Base-by-base conservation (phyloP, 37 sponge, comb jelly and placozoan genomes). In the Theonella swinhoei region DNA sequence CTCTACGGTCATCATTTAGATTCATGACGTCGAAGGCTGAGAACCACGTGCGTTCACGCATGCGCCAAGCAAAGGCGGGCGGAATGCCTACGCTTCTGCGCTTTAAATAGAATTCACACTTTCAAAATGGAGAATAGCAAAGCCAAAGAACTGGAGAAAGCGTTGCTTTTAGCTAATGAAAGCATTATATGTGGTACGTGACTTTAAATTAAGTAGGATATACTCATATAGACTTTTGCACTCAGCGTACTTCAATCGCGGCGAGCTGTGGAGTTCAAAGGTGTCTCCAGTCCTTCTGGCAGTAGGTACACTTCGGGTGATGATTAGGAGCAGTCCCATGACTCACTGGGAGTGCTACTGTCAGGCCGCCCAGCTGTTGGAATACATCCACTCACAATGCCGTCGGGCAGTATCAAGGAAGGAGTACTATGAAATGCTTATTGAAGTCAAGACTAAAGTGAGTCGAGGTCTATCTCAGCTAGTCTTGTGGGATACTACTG, bases 1-100 rank as follows among this genome's bases (percentile, higher is more conserved):
- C 43, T 24, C 59, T 33, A 24, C 42, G 68, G 71, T 80, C 61
- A 26, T 68, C 42, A 19, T 42, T 38, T 3, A 80, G 42, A 70
- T 80, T 80, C 81, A 80, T 80, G 38, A 7, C 14, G 14, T 14
- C 14, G 14, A 14, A 7, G 54, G 54, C n/a, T n/a, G n/a, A n/a
- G n/a, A n/a, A n/a, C n/a, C n/a, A n/a, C n/a, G n/a, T n/a, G n/a
- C n/a, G n/a, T n/a, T n/a, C n/a, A n/a, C n/a, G n/a, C n/a, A n/a
- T n/a, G n/a, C n/a, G n/a, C n/a, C n/a, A n/a, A n/a, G n/a, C n/a
- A n/a, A n/a, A n/a, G n/a, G n/a, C n/a, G n/a, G n/a, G n/a, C n/a
- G n/a, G n/a, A n/a, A n/a, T n/a, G n/a, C n/a, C n/a, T n/a, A n/a
- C n/a, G n/a, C n/a, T n/a, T n/a, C n/a, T 47, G 54, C 54, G 54